Evolutionary conservation across 1,140 invertebrate genomes (phyloP), one percentile per base, ranked within the genome.

Genomic region (Drosophila bocki): DNA sequence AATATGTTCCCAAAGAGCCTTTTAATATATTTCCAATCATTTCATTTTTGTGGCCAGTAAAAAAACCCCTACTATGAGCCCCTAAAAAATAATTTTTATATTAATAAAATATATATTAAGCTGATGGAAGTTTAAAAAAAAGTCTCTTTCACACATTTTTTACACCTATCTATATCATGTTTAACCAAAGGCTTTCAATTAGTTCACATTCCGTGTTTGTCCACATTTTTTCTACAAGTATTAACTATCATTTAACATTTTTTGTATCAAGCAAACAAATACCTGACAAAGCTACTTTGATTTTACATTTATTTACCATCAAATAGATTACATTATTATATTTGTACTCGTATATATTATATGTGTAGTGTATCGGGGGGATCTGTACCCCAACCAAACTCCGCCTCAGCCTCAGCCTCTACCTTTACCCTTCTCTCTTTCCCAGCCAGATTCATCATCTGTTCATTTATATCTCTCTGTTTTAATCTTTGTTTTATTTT

Each of bases 171-270:
- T 37, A 33, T 35, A 59, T 63, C 19, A 72, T 50, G 54, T 54
- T 77, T 32, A 41, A 35, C 15, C 32, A 54, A 53, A 67, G 33
- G 57, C 39, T 74, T 64, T 64, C 61, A 82, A 74, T 85, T 87
- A 85, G 72, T 90, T 87, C 78, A 67, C 71, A 74, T 84, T 77
- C 67, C 67, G 48, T 72, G 19, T 35, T 48, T 69, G 53, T 26
- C 62, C 72, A 61, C 17, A 22, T 64, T 75, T 79, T 62, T 71
- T 70, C 50, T 37, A 62, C 47, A 61, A 56, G 17, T 45, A 67
- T 50, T 29, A 1, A 58, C 37, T 57, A 47, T 22, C 7, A 39
- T 19, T 57, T 39, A 32, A 0, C 42, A 3, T 56, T 50, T 68
- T 76, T 44, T 56, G 7, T 11, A 45, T 3, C 9, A 32, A 47